Conservation (phyloP, 2,113 vertebrate genomes). For the Coryphaenoides rupestris region DNA sequence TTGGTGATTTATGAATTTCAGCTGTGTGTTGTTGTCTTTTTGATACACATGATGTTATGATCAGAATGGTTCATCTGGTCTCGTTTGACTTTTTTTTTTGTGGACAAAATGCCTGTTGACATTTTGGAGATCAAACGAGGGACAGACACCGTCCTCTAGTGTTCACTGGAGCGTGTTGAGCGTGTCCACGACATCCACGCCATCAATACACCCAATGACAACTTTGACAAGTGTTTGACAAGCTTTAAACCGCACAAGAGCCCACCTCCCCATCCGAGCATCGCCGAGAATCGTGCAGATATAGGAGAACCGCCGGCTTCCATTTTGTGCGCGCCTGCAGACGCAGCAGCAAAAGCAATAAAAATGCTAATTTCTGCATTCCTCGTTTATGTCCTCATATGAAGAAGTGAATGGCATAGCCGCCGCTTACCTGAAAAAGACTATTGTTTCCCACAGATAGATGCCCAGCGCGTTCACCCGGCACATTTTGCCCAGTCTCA, state of each 20-base stretch:
- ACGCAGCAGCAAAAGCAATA: conserved; percentile 38
- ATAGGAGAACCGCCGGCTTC: not conserved
- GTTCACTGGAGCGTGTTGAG: conserved; percentile 73
- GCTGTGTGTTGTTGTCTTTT: no score
- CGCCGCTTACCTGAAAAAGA: conserved; percentile 91
- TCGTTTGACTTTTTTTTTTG: no score
- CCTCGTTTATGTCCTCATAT: conserved; percentile 5
- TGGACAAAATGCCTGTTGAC: conserved; percentile 50
- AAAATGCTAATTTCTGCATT: conserved; percentile 35
- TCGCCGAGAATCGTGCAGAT: not conserved
- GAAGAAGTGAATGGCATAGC: conserved; percentile 31
- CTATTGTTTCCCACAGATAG: conserved; percentile 96
- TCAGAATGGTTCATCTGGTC: no score
- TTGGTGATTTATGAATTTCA: no score
- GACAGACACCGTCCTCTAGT: conserved; percentile 73
- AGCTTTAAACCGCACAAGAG: not conserved
- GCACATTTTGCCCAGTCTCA: conserved; percentile 87
- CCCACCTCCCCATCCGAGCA: not conserved
- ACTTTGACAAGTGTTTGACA: conserved; percentile 29
- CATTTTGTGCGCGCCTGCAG: conserved; percentile 9
- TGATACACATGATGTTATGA: no score
- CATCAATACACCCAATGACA: conserved; percentile 61
- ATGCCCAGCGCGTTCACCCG: conserved; percentile 90
- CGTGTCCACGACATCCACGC: conserved; percentile 40
- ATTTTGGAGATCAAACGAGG: not conserved